These are phyloP conservation scores for pig (Sus scrofa) DNA, from an alignment of 2,113 vertebrate genomes.

Conservation along the genomic window DNA sequence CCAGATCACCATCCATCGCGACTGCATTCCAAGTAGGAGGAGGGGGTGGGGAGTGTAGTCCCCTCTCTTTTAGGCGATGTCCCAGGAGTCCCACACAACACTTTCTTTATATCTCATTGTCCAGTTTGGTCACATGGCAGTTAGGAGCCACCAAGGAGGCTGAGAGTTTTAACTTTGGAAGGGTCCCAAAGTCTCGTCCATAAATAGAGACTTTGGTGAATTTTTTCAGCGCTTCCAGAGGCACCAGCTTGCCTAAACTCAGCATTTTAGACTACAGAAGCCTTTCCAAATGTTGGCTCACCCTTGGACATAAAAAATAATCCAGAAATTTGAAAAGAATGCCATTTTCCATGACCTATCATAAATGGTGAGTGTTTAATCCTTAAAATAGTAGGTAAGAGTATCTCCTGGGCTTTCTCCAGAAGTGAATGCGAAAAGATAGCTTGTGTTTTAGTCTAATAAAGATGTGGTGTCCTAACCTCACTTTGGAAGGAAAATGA, in stretches of 20 bases:
- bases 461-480: background rate
- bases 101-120: background rate
- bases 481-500: background rate
- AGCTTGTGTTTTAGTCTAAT: background rate
- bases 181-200: background rate
- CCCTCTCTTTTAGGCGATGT: background rate
- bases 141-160: background rate
- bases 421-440: background rate
- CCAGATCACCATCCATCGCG: background rate
- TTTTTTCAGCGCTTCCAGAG: background rate
- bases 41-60: too few species aligned
- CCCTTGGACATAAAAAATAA: background rate
- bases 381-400: background rate
- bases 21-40: background rate
- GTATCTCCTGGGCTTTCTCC: background rate
- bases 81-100: background rate
- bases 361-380: background rate
- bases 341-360: background rate
- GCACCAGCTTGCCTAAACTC: background rate
- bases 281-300: background rate
- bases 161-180: background rate
- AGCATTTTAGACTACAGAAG: background rate
- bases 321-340: slow-evolving; percentile 13
- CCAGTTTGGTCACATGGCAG: background rate
- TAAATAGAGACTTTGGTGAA: background rate